phyloP scores from a whole-genome alignment of 2,888 invertebrate genomes.

The Thymelicus lineola region DNA sequence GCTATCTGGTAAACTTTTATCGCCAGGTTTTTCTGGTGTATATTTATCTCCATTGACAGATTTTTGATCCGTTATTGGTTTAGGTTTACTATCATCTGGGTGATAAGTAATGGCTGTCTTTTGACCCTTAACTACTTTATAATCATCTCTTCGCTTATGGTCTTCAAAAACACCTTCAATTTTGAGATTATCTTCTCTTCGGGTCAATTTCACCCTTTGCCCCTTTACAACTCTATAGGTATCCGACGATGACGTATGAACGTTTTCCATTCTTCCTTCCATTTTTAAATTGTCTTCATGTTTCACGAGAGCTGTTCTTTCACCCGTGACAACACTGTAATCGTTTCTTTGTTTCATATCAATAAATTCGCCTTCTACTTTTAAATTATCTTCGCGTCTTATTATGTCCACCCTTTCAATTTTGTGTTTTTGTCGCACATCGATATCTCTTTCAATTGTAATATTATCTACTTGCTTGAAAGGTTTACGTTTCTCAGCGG shows the following conservation, averaged over 20 bases:
- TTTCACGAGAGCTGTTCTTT: constrained; percentile 79
- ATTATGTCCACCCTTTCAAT: constrained; percentile 86
- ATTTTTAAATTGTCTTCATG: constrained; percentile 88
- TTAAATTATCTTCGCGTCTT: constrained; percentile 86
- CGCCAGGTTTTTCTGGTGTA: constrained; percentile 27
- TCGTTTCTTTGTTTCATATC: constrained; percentile 85
- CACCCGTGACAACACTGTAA: constrained; percentile 77
- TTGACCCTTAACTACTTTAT: constrained; percentile 82
- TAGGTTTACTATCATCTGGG: constrained; percentile 82
- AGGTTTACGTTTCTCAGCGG: constrained; percentile 84
- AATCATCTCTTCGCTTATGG: constrained; percentile 84
- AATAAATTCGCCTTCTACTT: constrained; percentile 86
- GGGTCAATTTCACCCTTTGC: constrained; percentile 82
- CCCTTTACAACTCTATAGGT: constrained; percentile 83
- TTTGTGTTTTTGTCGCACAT: constrained; percentile 65
- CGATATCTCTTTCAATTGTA: constrained; percentile 76
- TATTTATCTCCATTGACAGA: constrained; percentile 38
- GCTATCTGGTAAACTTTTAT: constrained; percentile 31
- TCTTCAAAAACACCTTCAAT: constrained; percentile 88
- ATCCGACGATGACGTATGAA: constrained; percentile 71
- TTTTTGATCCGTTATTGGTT: constrained; percentile 63
- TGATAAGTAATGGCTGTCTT: constrained; percentile 83
- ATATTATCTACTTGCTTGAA: constrained; percentile 86
- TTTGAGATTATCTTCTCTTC: constrained; percentile 84
- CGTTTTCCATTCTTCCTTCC: constrained; percentile 86